Evolutionary conservation across 2,113 vertebrate genomes (phyloP).

Genomic region (Myiozetetes cayanensis): DNA sequence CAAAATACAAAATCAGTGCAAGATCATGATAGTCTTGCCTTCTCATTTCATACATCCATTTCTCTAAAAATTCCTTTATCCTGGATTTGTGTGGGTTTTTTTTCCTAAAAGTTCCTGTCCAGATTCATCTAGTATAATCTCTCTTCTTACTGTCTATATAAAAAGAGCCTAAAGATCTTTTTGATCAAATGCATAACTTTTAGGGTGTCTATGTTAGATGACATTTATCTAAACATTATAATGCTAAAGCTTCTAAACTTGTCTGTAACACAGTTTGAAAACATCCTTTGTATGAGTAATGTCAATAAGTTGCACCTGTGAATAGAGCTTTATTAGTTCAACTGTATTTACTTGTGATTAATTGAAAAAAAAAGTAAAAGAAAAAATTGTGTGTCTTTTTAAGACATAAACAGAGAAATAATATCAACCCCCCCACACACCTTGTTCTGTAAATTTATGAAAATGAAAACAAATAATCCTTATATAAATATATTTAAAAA

Average conservation of each 20-base stretch:
- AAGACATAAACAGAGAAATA: neutral
- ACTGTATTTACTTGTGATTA: neutral
- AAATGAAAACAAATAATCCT: neutral
- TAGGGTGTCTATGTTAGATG: neutral
- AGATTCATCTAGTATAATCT: neutral
- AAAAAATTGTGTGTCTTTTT: neutral
- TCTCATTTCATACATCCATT: neutral
- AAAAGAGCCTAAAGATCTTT: neutral
- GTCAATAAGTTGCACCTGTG: neutral
- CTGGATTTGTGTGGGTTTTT: rapidly evolving
- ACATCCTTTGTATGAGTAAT: neutral
- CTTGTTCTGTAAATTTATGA: neutral
- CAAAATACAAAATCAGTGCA: neutral
- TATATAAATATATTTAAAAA: neutral
- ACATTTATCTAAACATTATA: neutral
- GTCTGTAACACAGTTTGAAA: neutral
- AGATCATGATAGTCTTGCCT: neutral
- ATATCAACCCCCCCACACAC: no score
- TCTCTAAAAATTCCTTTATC: neutral
- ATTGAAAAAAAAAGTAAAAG: neutral
- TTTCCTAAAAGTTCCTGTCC: neutral
- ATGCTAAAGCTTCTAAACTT: neutral
- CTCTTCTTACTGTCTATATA: neutral
- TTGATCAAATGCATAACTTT: neutral
- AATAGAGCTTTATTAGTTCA: neutral